phyloP scores from a whole-genome alignment of 2,113 vertebrate genomes.

The Tonatia bakeri region DNA sequence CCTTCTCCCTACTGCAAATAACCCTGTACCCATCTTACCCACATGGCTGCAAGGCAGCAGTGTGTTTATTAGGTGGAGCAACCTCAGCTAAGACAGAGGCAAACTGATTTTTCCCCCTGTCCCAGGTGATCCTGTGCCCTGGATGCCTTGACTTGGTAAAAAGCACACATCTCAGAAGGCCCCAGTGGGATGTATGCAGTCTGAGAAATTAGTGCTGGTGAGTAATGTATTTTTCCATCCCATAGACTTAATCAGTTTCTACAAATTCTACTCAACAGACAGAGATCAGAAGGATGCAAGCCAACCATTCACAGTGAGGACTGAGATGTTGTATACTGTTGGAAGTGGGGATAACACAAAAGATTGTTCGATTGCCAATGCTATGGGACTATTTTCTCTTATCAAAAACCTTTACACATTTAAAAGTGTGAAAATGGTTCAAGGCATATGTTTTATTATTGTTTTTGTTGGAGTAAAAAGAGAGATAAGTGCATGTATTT shows the following conservation, averaged over 20 bases:
- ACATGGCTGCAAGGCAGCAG: neutral
- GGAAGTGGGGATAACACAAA: neutral
- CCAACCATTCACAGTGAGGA: neutral
- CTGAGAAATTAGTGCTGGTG: neutral
- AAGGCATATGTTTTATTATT: neutral
- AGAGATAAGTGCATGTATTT: neutral
- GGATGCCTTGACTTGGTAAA: neutral
- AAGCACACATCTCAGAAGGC: neutral
- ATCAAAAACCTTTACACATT: neutral
- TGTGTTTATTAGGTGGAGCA: neutral
- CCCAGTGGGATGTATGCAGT: neutral
- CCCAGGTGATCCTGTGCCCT: neutral
- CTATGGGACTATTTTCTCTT: neutral
- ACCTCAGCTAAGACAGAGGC: neutral
- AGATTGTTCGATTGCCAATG: neutral
- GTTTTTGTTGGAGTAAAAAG: neutral
- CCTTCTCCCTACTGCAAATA: neutral
- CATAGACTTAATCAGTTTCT: slow-evolving; percentile 9
- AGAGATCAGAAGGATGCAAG: neutral
- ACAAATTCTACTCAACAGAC: neutral
- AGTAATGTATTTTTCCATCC: neutral
- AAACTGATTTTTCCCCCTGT: neutral
- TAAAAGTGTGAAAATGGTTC: neutral
- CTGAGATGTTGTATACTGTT: neutral
- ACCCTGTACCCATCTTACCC: neutral